A percentile compares a stretch with the other conserved stretches of the same genome.
Evolutionary conservation across 2,888 invertebrate species (phyloP).

Genomic region (Tribolium freemani): DNA sequence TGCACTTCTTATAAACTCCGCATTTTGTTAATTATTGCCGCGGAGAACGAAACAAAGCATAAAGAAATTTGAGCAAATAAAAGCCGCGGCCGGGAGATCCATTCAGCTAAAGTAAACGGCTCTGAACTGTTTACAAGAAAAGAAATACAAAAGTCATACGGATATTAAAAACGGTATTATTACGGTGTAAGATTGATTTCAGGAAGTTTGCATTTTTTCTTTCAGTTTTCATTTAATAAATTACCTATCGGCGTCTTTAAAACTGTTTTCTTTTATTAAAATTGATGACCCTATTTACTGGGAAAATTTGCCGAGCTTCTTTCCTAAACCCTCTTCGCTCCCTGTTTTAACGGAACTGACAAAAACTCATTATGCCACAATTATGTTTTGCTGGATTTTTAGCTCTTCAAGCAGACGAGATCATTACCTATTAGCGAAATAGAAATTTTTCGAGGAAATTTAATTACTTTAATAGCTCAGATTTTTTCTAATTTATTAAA

Average conservation of each 20-base stretch:
- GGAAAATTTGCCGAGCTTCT: constrained; percentile 34
- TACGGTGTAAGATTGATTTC: constrained; percentile 23
- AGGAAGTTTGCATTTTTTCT: constrained; percentile 30
- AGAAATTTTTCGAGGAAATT: neutral
- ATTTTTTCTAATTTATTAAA: neutral
- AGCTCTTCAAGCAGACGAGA: neutral
- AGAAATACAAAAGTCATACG: constrained; percentile 30
- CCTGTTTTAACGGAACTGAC: constrained; percentile 15
- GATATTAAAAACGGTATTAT: constrained; percentile 9
- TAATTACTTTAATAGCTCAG: neutral
- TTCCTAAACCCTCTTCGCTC: constrained; percentile 21
- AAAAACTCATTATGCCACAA: constrained; percentile 28
- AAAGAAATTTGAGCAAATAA: neutral
- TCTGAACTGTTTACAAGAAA: constrained; percentile 16
- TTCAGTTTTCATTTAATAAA: constrained; percentile 33
- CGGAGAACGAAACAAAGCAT: neutral
- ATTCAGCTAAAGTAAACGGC: neutral
- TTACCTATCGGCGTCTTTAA: constrained; percentile 32
- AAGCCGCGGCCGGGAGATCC: neutral
- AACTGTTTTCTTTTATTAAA: constrained; percentile 38
- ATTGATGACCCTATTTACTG: constrained; percentile 37
- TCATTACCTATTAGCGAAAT: constrained; percentile 1
- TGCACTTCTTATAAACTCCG: constrained; percentile 7
- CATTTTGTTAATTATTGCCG: neutral
- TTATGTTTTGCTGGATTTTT: constrained; percentile 26